Conservation (phyloP, 2,797 vertebrate species). For the Harpagifer antarcticus region DNA sequence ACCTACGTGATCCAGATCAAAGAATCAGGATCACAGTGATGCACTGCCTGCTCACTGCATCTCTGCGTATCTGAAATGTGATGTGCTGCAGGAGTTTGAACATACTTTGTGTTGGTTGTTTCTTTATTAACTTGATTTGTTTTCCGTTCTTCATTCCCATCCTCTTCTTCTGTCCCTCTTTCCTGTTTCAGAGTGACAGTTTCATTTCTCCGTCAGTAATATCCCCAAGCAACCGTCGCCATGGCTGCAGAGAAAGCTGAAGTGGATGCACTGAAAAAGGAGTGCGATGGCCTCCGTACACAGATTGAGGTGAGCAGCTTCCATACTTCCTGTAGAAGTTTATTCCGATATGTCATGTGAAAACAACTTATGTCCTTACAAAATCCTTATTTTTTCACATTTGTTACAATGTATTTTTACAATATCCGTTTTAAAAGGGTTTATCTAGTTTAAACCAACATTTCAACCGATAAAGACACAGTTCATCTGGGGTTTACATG, state of each 20-base stretch:
- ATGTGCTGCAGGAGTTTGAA: not conserved
- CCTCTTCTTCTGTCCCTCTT: not conserved
- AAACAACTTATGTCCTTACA: not conserved
- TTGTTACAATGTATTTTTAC: not conserved
- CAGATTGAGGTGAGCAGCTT: conserved; percentile 91
- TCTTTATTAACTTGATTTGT: too few relatives aligned
- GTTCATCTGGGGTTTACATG: not conserved
- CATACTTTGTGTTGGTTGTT: not conserved
- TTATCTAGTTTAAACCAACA: not conserved
- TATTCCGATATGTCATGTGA: too few relatives aligned
- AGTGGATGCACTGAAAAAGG: conserved; percentile 94
- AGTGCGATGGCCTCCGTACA: conserved; percentile 93
- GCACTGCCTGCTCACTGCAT: not conserved
- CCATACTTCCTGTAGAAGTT: not conserved
- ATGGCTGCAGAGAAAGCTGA: conserved; percentile 89
- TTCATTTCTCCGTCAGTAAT: conserved; percentile 57
- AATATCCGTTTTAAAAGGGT: not conserved
- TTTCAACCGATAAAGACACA: not conserved
- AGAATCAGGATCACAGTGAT: conserved; percentile 28
- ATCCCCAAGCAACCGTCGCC: conserved; percentile 54
- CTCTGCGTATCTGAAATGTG: not conserved
- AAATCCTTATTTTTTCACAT: not conserved
- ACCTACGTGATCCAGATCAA: conserved; percentile 25
- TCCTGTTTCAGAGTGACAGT: conserved; percentile 30
- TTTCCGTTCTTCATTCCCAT: not conserved